Conservation (phyloP, 2,888 invertebrate species). For the Orthosia cruda region DNA sequence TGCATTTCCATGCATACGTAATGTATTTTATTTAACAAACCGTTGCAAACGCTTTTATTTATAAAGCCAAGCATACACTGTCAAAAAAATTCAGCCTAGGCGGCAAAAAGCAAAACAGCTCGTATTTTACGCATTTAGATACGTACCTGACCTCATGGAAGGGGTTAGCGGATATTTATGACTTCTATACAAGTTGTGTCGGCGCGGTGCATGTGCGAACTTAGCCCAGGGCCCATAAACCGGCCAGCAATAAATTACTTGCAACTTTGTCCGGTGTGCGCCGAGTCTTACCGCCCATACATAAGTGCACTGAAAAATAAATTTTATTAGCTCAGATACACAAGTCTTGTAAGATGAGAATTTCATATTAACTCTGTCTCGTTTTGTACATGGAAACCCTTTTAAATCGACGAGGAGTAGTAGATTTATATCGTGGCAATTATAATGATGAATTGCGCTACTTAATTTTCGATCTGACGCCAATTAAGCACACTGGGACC, state of each 20-base stretch:
- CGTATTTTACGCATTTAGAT: constrained; percentile 69
- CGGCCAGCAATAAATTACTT: constrained; percentile 85
- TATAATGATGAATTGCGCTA: constrained; percentile 27
- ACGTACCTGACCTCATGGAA: constrained; percentile 81
- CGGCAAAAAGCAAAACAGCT: constrained; percentile 55
- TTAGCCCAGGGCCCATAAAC: constrained; percentile 85
- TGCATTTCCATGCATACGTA: not conserved
- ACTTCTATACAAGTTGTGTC: constrained; percentile 77
- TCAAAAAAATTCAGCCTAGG: constrained; percentile 35
- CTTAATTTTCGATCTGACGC: constrained; percentile 1
- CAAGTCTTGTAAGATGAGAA: constrained; percentile 61
- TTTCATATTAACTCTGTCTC: constrained; percentile 62
- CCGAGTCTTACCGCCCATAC: constrained; percentile 70
- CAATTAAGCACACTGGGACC: constrained; percentile 3
- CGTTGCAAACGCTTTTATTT: constrained; percentile 10
- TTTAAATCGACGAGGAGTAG: constrained; percentile 66
- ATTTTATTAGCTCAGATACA: constrained; percentile 72
- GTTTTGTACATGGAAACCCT: constrained; percentile 72
- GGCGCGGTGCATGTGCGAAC: constrained; percentile 86
- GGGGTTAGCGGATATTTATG: constrained; percentile 87
- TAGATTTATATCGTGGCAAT: constrained; percentile 37
- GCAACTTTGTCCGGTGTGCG: constrained; percentile 87
- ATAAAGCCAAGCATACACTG: constrained; percentile 23
- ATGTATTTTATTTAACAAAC: not conserved
- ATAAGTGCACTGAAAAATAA: constrained; percentile 76